Percentiles rank a stretch among this genome's conserved stretches.
phyloP scores from a whole-genome alignment of 2,113 vertebrate genomes.

The Halcyon malimbica region DNA sequence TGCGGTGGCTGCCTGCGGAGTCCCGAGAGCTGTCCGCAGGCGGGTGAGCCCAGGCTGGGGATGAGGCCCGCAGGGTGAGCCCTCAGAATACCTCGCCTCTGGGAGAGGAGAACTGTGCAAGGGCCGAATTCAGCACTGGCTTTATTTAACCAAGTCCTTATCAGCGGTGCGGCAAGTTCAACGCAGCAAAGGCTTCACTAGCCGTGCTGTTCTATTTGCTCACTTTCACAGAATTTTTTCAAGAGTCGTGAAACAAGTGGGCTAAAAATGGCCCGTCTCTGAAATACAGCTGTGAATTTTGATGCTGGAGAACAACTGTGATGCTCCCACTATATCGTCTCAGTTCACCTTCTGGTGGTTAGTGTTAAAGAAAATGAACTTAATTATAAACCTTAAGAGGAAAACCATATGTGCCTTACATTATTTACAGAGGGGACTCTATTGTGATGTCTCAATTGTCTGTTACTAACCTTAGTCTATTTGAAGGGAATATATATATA shows the following conservation, averaged over 20 bases:
- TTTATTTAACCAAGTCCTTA: not conserved
- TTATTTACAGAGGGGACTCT: not conserved
- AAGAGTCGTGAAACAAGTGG: not conserved
- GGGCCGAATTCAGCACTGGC: not conserved
- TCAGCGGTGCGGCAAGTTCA: fast-evolving
- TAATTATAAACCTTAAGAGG: not conserved
- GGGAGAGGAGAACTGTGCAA: fast-evolving
- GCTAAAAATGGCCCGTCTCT: not conserved
- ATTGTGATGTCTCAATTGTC: not conserved
- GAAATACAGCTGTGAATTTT: not conserved
- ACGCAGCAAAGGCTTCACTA: not conserved
- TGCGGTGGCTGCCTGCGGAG: fast-evolving
- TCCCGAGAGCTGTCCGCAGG: not conserved
- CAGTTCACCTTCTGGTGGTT: not conserved
- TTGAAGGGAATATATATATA: not conserved
- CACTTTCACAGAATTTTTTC: not conserved
- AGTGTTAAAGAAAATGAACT: not conserved
- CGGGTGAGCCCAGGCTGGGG: fast-evolving
- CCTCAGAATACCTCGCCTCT: fast-evolving
- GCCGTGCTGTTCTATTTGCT: not conserved
- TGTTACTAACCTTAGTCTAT: not conserved
- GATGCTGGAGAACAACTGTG: not conserved
- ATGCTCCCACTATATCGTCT: not conserved
- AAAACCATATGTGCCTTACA: fast-evolving
- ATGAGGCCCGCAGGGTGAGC: not conserved